Evolutionary conservation across 2,113 vertebrate species (phyloP).

Genomic region (Jaculus jaculus): DNA sequence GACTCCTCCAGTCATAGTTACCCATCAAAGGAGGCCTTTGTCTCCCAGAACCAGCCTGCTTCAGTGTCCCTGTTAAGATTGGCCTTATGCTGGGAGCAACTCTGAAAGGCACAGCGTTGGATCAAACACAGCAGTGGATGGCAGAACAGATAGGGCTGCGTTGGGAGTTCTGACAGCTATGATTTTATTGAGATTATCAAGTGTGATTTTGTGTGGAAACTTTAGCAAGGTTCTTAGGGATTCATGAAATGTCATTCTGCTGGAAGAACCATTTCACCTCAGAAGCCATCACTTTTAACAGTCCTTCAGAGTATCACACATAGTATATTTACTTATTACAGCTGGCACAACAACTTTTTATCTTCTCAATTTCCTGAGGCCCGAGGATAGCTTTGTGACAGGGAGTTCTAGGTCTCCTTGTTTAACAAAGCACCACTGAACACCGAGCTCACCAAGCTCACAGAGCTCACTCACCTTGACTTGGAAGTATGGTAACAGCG

Average conservation of each 20-base stretch:
- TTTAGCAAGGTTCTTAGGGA: background rate
- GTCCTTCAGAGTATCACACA: background rate
- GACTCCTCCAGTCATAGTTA: background rate
- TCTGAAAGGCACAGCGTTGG: background rate
- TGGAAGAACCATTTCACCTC: background rate
- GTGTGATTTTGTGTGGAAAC: background rate
- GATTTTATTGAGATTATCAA: background rate
- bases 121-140: background rate
- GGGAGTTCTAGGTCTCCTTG: background rate
- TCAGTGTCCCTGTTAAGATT: background rate
- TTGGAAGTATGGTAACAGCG: background rate
- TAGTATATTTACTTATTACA: background rate
- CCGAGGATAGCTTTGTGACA: background rate
- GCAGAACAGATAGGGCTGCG: background rate
- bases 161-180: background rate
- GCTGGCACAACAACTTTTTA: background rate
- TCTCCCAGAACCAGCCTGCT: background rate
- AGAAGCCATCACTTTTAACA: background rate
- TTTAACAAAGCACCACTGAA: background rate
- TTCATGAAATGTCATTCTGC: background rate
- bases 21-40: fast-evolving
- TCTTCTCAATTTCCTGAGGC: background rate
- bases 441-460: background rate
- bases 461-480: background rate
- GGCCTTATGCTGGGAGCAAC: background rate